Evolutionary conservation across 2,113 vertebrate species (phyloP), one percentile per base, ranked within the genome.

Genomic region (Burhinus bistriatus): DNA sequence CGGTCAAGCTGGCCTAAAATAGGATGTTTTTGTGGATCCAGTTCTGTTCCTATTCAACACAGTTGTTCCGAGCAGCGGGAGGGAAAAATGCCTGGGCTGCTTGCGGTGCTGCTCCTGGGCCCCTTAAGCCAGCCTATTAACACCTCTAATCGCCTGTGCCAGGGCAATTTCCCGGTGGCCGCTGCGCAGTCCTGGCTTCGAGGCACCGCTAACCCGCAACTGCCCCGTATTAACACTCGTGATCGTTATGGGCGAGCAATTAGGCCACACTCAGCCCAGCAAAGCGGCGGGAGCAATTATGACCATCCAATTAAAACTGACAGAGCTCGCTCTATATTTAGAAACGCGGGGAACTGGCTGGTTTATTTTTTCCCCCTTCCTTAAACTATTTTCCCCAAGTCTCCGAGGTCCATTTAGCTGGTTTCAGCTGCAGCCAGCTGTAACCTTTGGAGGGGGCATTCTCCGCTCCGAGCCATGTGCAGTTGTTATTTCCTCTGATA

Each of bases 81-180:
- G 21, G 25, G 32, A 7, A 70, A 94, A 64, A 3, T 34, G 20
- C 73, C 68, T 2, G 57, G 57, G 52, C 49, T 78, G 79, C 69
- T 49, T 14, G 71, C 13, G 9, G 59, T 42, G 76, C 40, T 4
- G 85, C 49, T 49, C 36, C 58, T 22, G 83, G 87, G 91, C 86
- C 87, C 91, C 94, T 84, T 78, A 82, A 94, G n/a, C 87, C 91
- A 72, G 9, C 23, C 15, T 45, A 96, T 97, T 97, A 97, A 83
- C 97, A 94, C 97, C 96, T 97, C 93, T 78, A 86, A 95, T 93
- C 84, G 57, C 84, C 84, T 51, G 54, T 11, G 84, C 90, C 87
- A 2, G 77, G 69, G 20, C 79, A 87, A 96, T 93, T 97, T 97
- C 97, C 97, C 19, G 65, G 51, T 11, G 58, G n/a, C 68, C 42